These are phyloP conservation scores for Xiphophorus couchianus DNA, from an alignment of 2,113 vertebrate genomes.

Conservation along the genomic window DNA sequence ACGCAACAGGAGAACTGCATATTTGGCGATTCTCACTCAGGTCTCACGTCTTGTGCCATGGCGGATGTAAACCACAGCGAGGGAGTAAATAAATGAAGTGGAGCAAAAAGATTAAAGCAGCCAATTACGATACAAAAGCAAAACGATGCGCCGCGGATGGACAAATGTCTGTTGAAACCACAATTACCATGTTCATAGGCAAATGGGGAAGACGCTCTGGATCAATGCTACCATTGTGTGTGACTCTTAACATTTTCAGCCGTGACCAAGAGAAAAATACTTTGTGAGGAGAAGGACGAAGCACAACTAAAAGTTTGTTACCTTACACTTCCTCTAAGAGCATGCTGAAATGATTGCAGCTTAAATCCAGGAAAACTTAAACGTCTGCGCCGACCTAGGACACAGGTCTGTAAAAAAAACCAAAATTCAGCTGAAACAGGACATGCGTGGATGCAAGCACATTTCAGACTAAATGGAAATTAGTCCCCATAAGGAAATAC, in stretches of 20 bases:
- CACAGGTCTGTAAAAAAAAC: no score
- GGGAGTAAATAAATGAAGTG: neutral
- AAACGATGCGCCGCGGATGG: neutral
- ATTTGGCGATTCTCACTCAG: no score
- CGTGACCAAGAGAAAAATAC: neutral
- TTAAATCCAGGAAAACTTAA: neutral
- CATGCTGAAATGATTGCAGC: neutral
- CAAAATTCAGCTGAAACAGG: neutral
- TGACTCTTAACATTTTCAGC: no score
- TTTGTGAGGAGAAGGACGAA: neutral
- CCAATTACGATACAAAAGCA: neutral
- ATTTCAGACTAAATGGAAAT: neutral
- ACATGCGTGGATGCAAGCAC: neutral
- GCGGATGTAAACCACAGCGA: neutral
- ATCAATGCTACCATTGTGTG: neutral
- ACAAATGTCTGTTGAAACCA: neutral
- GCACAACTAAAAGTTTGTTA: neutral
- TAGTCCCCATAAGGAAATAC: neutral
- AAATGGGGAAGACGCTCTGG: neutral
- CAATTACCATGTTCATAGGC: neutral
- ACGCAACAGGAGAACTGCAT: no score
- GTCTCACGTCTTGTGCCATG: no score
- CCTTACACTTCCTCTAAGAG: neutral
- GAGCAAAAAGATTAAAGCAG: neutral
- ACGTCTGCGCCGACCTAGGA: no score